A percentile compares a stretch with the other conserved stretches of the same genome.
These are phyloP conservation scores for Hermatobates lingyangjiaoensis DNA, from an alignment of 1,140 invertebrate genomes.

Conservation along the genomic window DNA sequence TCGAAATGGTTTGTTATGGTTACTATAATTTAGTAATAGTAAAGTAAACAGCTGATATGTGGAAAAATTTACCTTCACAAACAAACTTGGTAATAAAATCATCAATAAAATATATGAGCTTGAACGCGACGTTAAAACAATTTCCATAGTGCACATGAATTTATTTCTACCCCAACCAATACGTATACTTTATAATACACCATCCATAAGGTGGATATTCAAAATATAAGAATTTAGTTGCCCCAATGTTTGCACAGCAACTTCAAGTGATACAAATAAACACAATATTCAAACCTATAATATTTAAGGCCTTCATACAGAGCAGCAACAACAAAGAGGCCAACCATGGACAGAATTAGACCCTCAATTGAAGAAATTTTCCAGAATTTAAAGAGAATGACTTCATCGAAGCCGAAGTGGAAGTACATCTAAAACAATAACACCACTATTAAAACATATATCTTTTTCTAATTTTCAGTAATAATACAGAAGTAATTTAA, in stretches of 20 bases:
- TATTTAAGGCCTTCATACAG: constrained; percentile 85
- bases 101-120: neutral
- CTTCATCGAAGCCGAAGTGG: constrained; percentile 51
- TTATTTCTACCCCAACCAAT: neutral
- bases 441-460: too few relatives aligned
- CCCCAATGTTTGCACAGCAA: neutral
- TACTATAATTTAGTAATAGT: too few relatives aligned
- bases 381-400: constrained; percentile 63
- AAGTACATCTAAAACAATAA: constrained; percentile 42
- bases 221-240: neutral
- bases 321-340: constrained; percentile 64
- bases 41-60: too few relatives aligned
- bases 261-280: neutral
- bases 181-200: neutral
- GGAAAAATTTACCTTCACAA: too few relatives aligned
- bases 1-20: too few relatives aligned
- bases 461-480: too few relatives aligned
- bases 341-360: constrained; percentile 64
- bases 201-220: neutral
- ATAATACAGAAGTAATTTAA: too few relatives aligned
- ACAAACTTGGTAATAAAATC: too few relatives aligned
- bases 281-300: constrained; percentile 33
- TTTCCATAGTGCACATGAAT: neutral
- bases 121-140: neutral
- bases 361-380: constrained; percentile 45